These are phyloP conservation scores for Acanthopleura granulata DNA, from an alignment of 2,888 invertebrate genomes.

Conservation along the genomic window DNA sequence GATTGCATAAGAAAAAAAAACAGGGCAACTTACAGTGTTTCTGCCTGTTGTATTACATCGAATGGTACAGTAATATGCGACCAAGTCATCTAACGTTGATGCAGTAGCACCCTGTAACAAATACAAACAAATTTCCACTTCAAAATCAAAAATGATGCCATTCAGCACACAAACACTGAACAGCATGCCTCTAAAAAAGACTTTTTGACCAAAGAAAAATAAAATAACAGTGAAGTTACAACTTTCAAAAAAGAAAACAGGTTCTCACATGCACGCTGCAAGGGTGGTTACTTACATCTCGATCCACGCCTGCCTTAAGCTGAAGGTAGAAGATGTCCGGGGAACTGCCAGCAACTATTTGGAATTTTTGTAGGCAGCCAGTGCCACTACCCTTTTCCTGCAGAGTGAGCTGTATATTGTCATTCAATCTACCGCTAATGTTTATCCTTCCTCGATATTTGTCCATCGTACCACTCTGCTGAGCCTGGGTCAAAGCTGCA, in stretches of 20 bases:
- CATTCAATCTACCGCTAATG: neutral
- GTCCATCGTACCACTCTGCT: neutral
- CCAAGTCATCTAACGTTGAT: slow-evolving; percentile 1
- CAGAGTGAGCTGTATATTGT: neutral
- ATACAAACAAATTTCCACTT: neutral
- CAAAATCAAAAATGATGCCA: too few species aligned
- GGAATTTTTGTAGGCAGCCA: neutral
- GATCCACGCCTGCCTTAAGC: neutral
- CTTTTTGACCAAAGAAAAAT: too few species aligned
- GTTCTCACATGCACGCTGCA: neutral
- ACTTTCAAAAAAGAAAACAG: too few species aligned
- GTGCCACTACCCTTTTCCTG: neutral
- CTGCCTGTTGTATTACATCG: neutral
- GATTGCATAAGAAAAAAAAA: too few species aligned
- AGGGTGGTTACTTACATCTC: neutral
- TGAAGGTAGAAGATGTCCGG: neutral
- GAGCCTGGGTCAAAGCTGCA: neutral
- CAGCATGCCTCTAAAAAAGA: too few species aligned
- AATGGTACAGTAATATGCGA: neutral
- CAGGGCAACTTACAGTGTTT: neutral
- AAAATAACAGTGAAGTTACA: too few species aligned
- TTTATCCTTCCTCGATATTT: neutral
- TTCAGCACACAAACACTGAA: too few species aligned
- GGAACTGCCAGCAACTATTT: neutral
- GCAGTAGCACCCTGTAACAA: neutral